phyloP scores from a whole-genome alignment of 1,140 invertebrate genomes.

The Kradibia gibbosae region DNA sequence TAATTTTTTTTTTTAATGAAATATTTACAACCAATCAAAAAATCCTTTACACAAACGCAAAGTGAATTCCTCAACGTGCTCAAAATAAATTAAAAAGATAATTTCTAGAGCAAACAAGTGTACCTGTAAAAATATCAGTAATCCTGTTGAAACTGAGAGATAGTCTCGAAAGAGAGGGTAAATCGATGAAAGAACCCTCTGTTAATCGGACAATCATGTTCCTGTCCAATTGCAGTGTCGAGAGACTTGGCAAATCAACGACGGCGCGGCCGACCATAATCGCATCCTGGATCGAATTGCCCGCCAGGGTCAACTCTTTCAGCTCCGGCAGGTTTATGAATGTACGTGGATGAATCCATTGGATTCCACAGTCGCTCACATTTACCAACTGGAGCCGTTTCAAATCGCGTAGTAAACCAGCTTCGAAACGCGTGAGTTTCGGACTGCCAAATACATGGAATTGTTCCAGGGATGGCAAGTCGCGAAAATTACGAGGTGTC shows the following conservation, averaged over 20 bases:
- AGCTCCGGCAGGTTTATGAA: constrained; percentile 81
- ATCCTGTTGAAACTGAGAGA: constrained; percentile 84
- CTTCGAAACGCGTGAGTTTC: constrained; percentile 78
- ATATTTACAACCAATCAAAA: no score
- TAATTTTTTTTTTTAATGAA: no score
- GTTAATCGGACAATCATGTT: constrained; percentile 81
- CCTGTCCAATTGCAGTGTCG: constrained; percentile 79
- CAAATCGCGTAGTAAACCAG: constrained; percentile 82
- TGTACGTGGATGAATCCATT: constrained; percentile 85
- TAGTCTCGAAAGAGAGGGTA: constrained; percentile 80
- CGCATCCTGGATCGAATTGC: constrained; percentile 83
- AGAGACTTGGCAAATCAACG: constrained; percentile 81
- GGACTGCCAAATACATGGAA: constrained; percentile 82
- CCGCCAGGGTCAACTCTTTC: constrained; percentile 79
- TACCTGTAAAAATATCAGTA: constrained; percentile 81
- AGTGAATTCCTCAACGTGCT: not conserved
- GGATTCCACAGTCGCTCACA: constrained; percentile 83
- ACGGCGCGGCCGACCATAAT: constrained; percentile 83
- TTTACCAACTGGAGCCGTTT: constrained; percentile 83
- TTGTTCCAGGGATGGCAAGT: constrained; percentile 82
- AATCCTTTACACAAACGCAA: no score
- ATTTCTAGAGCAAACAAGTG: constrained; percentile 71
- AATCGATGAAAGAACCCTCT: constrained; percentile 86
- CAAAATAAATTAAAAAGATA: not conserved
- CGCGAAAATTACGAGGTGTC: constrained; percentile 80